These are phyloP conservation scores for Brachylomia viminalis DNA, from an alignment of 2,888 invertebrate species.

Conservation along the genomic window DNA sequence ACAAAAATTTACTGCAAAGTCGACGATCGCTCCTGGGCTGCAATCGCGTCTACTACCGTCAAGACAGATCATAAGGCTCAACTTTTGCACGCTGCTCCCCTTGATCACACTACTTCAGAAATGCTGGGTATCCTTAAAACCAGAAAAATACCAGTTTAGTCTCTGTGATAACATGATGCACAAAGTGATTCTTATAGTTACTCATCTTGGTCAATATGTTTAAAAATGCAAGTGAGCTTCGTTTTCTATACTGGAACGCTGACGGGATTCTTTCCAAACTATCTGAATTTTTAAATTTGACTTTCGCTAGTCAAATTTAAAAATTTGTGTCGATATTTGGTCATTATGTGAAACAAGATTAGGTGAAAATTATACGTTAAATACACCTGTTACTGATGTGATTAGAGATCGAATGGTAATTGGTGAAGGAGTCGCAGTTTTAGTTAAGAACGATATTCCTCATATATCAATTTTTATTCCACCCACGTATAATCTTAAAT, in stretches of 20 bases:
- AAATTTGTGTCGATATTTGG: too few relatives aligned
- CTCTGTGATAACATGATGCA: not conserved
- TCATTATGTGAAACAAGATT: too few relatives aligned
- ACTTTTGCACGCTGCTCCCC: not conserved
- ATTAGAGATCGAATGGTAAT: too few relatives aligned
- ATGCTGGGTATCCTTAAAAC: not conserved
- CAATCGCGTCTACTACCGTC: not conserved
- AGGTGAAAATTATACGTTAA: too few relatives aligned
- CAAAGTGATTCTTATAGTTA: not conserved
- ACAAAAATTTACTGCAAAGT: not conserved
- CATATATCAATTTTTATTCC: too few relatives aligned
- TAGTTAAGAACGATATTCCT: too few relatives aligned
- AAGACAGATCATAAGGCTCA: not conserved
- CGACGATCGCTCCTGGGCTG: conserved; percentile 1
- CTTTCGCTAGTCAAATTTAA: too few relatives aligned
- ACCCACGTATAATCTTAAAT: too few relatives aligned
- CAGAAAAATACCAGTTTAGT: not conserved
- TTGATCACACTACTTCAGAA: not conserved
- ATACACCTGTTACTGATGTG: too few relatives aligned
- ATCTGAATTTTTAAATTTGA: not conserved
- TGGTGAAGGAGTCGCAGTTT: too few relatives aligned
- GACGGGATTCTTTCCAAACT: not conserved
- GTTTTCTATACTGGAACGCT: not conserved
- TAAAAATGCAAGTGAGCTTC: not conserved
- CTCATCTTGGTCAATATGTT: not conserved